A percentile compares a stretch with the other conserved stretches of the same genome.
Evolutionary conservation across 2,113 vertebrate genomes (phyloP).

Genomic region (Thomomys bottae): DNA sequence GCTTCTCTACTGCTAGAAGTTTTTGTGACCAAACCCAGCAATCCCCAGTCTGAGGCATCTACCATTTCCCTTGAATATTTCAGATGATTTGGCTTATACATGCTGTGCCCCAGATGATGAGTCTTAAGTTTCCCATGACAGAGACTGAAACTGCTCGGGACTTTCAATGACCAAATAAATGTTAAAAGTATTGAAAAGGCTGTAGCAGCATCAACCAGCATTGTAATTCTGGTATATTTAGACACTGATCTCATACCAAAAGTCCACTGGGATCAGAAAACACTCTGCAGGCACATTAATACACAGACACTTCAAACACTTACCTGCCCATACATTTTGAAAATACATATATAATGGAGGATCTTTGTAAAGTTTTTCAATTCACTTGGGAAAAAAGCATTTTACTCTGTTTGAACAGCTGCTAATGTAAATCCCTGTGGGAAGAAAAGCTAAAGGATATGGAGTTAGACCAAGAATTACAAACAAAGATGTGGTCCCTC

Average conservation of each 20-base stretch:
- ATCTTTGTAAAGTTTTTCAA: neutral
- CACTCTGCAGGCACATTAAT: neutral
- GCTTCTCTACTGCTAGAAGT: neutral
- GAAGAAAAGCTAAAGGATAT: conserved; percentile 50
- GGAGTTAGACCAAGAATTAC: neutral
- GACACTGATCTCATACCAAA: neutral
- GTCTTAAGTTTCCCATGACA: neutral
- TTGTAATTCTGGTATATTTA: neutral
- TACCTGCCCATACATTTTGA: conserved; percentile 24
- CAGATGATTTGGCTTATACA: neutral
- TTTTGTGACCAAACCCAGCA: too few species aligned
- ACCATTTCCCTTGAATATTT: accelerated
- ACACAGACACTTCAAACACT: neutral
- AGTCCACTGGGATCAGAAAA: neutral
- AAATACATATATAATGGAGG: neutral
- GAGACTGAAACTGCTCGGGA: neutral
- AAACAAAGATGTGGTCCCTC: conserved; percentile 35
- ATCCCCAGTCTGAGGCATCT: accelerated
- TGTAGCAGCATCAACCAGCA: neutral
- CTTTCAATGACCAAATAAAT: neutral
- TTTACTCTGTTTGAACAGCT: conserved; percentile 56
- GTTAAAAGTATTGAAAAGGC: neutral
- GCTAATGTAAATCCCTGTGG: conserved; percentile 63
- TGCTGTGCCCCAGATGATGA: neutral
- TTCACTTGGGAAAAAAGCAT: conserved; percentile 31